These are phyloP conservation scores for Platysteira castanea DNA, from an alignment of 2,113 vertebrate species.

Conservation along the genomic window DNA sequence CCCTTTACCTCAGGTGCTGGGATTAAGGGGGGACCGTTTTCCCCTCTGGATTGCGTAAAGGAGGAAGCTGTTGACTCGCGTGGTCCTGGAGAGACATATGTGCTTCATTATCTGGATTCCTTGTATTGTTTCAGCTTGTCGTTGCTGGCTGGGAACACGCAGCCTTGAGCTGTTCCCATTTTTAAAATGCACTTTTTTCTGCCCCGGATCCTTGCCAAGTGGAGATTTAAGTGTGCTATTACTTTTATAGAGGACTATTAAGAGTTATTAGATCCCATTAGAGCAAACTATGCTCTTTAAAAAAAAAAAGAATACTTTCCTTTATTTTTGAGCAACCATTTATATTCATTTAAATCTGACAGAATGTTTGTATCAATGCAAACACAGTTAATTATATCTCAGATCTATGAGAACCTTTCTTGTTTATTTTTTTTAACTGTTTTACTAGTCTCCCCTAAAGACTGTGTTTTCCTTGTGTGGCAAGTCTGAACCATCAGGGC, in stretches of 20 bases:
- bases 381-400: slow-evolving; percentile 39
- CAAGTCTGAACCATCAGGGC: background rate
- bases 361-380: slow-evolving; percentile 44
- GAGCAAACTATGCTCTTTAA: slow-evolving; percentile 41
- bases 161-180: slow-evolving; percentile 63
- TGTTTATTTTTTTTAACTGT: slow-evolving; percentile 4
- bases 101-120: slow-evolving; percentile 66
- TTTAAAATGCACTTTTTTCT: slow-evolving; percentile 67
- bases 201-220: slow-evolving; percentile 56
- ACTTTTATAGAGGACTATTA: slow-evolving; percentile 64
- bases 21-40: background rate
- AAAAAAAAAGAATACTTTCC: slow-evolving; percentile 42
- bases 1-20: slow-evolving; percentile 15
- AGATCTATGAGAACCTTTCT: slow-evolving; percentile 14
- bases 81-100: slow-evolving; percentile 47
- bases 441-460: slow-evolving; percentile 21
- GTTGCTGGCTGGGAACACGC: slow-evolving; percentile 49
- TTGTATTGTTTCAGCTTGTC: slow-evolving; percentile 69
- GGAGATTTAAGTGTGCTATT: slow-evolving; percentile 62
- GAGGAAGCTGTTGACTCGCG: slow-evolving; percentile 52
- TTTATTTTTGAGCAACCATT: slow-evolving; percentile 50
- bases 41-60: slow-evolving; percentile 28
- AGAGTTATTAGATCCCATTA: slow-evolving; percentile 67
- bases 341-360: slow-evolving; percentile 38
- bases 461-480: background rate